Base-by-base conservation (phyloP, 2,888 invertebrate species). In the Aproaerema taeniolella region DNA sequence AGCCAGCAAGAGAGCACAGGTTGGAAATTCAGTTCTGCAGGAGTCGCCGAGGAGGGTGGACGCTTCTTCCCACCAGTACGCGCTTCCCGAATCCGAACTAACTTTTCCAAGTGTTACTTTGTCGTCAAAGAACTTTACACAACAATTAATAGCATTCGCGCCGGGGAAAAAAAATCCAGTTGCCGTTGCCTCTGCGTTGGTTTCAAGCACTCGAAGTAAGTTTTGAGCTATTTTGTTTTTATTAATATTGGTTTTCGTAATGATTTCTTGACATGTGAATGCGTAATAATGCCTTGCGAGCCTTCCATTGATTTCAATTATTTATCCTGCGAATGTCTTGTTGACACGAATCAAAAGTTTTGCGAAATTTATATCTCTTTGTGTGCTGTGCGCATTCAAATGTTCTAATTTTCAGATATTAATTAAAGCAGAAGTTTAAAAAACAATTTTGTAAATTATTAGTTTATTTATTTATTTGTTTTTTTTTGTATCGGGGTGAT, bases 21-120 rank as follows among this genome's bases (percentile, higher is more conserved):
- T 62, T 61, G 28, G 16, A 26, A 28, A n/a, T 26, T 2, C 75
- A 80, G 81, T 80, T 68, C 70, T 77, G 66, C 53, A 57, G 56
- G 45, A 46, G 45, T 37, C 49, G 45, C 47, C 50, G 54, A 20
- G 9, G 43, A 61, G 66, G 61, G 49, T 31, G 67, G 62, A 53
- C 59, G 73, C 58, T 47, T 60, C 50, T 44, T 60, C 50, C 45
- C 32, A 28, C n/a, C 34, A 25, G n/a, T 10, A 12, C 13, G 14
- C 14, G 2, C n/a, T 34, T 25, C 25, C 20, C 34, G 34, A 34
- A 14, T 10, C n/a, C 25, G 25, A 2, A 13, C 13, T 5, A 34
- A 34, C 34, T 34, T 34, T 33, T 25, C 2, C 5, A 25, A 34
- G 25, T 6, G 20, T 20, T 20, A 34, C 25, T 34, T 1, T 32